Conservation (phyloP, 2,888 invertebrate species). For the Chromoteleia sp. region DNA sequence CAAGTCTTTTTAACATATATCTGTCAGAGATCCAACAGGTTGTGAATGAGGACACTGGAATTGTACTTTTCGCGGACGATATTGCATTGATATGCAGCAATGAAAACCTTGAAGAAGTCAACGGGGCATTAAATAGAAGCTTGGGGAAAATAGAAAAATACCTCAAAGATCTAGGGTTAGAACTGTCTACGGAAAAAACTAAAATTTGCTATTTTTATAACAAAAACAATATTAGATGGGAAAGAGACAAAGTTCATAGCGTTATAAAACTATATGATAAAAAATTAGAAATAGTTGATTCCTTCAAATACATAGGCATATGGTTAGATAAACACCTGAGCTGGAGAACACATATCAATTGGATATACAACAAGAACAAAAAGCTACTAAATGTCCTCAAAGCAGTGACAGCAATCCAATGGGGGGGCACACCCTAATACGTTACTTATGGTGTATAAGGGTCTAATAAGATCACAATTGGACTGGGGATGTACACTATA, state of each 20-base stretch:
- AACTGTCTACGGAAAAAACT: not conserved
- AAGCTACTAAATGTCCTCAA: conserved; percentile 6
- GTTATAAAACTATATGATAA: not conserved
- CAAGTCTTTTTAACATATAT: not conserved
- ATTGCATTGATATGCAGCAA: not conserved
- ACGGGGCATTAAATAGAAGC: not conserved
- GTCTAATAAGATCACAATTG: too few species aligned
- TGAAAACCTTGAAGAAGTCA: not conserved
- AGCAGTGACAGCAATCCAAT: too few species aligned
- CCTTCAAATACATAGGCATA: not conserved
- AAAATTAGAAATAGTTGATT: not conserved
- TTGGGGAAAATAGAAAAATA: not conserved
- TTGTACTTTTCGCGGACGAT: not conserved
- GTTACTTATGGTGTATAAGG: too few species aligned
- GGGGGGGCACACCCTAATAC: too few species aligned
- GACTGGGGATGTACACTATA: too few species aligned
- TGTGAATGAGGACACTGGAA: too few species aligned
- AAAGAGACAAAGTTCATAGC: too few species aligned
- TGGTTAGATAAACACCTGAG: not conserved
- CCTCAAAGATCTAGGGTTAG: not conserved
- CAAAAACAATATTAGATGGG: not conserved
- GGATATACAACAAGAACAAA: not conserved
- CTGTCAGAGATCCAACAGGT: not conserved
- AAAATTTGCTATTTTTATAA: not conserved
- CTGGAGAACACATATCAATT: not conserved